phyloP scores from a whole-genome alignment of 2,888 invertebrate genomes.

The Ophion ellenae region DNA sequence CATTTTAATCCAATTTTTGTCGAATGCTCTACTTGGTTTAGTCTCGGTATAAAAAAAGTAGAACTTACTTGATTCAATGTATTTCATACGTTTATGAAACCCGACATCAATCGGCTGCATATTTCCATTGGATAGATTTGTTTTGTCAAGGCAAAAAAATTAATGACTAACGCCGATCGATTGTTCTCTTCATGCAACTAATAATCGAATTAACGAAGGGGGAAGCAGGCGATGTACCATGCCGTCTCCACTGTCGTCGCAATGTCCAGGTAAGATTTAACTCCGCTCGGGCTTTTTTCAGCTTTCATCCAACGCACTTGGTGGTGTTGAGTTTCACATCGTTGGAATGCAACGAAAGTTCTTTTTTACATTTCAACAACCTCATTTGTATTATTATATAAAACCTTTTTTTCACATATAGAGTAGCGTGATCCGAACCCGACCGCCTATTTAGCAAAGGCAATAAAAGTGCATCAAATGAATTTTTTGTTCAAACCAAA shows the following conservation, averaged over 20 bases:
- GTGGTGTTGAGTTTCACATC: background rate
- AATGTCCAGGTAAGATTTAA: conserved; percentile 85
- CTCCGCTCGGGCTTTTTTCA: background rate
- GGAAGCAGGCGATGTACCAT: conserved; percentile 96
- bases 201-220: conserved; percentile 81
- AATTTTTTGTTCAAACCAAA: too few species aligned
- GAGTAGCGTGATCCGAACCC: too few species aligned
- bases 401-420: too few species aligned
- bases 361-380: too few species aligned
- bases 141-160: background rate
- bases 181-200: conserved; percentile 41
- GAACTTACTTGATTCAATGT: background rate
- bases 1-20: too few species aligned
- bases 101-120: background rate
- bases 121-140: background rate
- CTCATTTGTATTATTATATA: too few species aligned
- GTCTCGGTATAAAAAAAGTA: too few species aligned
- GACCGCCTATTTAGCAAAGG: too few species aligned
- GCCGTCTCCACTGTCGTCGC: conserved; percentile 97
- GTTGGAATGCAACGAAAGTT: background rate
- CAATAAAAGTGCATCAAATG: too few species aligned
- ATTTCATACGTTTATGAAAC: background rate
- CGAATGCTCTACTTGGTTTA: too few species aligned
- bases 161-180: conserved; percentile 30
- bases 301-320: too few species aligned